A percentile compares a stretch with the other conserved stretches of the same genome.
Conservation (phyloP, 1,140 invertebrate genomes). For the Temnothorax nylanderi region DNA sequence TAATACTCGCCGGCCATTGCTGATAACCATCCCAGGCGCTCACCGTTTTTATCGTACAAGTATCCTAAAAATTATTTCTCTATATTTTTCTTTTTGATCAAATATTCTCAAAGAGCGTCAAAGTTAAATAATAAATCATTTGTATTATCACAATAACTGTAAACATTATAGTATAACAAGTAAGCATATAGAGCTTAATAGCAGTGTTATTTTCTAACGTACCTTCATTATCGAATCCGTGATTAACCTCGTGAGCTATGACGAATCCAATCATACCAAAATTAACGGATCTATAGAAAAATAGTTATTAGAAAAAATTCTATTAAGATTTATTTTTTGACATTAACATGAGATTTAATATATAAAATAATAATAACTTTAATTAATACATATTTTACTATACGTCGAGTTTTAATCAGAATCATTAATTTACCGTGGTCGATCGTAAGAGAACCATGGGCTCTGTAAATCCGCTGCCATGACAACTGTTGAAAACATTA, state of each 20-base stretch:
- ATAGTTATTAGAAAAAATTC: background rate
- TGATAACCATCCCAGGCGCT: conserved; percentile 39
- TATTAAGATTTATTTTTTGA: background rate
- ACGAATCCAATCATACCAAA: conserved; percentile 63
- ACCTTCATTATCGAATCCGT: conserved; percentile 65
- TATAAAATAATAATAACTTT: background rate
- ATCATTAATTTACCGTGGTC: conserved; percentile 57
- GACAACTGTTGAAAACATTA: conserved; percentile 31
- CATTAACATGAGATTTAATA: background rate
- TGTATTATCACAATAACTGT: background rate
- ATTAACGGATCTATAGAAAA: conserved; percentile 41
- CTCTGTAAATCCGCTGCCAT: conserved; percentile 63
- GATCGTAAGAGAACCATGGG: conserved; percentile 51
- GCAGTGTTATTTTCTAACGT: too few relatives aligned
- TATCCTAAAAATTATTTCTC: conserved; percentile 11
- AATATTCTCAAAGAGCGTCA: background rate
- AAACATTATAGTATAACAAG: background rate
- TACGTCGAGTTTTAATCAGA: background rate
- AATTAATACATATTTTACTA: background rate
- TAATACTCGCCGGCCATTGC: conserved; percentile 45
- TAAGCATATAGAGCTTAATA: background rate
- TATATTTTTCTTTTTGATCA: background rate
- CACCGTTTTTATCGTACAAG: background rate
- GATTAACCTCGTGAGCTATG: conserved; percentile 67
- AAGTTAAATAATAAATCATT: background rate